Conservation (phyloP, 1,140 invertebrate species). For the Drosophila sproati region DNA sequence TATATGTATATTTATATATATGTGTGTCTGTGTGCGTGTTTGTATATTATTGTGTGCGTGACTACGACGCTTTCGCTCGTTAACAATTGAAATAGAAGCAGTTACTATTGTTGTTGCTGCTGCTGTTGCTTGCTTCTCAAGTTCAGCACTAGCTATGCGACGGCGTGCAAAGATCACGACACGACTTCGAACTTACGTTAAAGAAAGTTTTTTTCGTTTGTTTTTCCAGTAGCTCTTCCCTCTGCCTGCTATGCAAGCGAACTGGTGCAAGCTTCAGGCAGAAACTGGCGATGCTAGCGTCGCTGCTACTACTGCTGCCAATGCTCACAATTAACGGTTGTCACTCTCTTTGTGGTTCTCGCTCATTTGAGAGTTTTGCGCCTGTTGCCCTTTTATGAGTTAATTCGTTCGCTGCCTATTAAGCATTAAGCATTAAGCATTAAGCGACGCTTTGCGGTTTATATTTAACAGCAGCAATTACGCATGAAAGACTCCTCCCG, state of each 20-base stretch:
- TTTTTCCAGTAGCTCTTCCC: conserved; percentile 31
- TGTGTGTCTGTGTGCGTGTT: conserved; percentile 26
- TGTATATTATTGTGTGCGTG: conserved; percentile 45
- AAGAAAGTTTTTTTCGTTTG: conserved; percentile 73
- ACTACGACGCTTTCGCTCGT: conserved; percentile 84
- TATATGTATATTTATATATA: background rate
- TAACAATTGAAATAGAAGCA: conserved; percentile 83
- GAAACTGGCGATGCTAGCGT: conserved; percentile 7
- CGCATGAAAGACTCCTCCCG: conserved; percentile 21
- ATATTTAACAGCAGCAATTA: conserved; percentile 41
- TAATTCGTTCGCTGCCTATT: conserved; percentile 71
- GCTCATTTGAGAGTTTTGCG: conserved; percentile 34
- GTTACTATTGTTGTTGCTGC: conserved; percentile 40
- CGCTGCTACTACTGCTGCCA: conserved; percentile 25
- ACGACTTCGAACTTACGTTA: conserved; percentile 42
- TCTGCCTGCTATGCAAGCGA: conserved; percentile 43
- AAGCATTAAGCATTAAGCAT: conserved; percentile 55
- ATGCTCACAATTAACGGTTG: conserved; percentile 67
- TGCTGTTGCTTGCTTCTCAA: conserved; percentile 47
- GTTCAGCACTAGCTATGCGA: conserved; percentile 61
- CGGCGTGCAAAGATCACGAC: conserved; percentile 54
- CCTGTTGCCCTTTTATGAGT: conserved; percentile 70
- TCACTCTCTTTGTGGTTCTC: conserved; percentile 37
- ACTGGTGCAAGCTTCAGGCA: conserved; percentile 37
- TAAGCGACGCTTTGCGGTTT: conserved; percentile 39